These are phyloP conservation scores for Epizoanthus rinbou DNA, from an alignment of 92 coral and sea anemone species.

Conservation along the genomic window DNA sequence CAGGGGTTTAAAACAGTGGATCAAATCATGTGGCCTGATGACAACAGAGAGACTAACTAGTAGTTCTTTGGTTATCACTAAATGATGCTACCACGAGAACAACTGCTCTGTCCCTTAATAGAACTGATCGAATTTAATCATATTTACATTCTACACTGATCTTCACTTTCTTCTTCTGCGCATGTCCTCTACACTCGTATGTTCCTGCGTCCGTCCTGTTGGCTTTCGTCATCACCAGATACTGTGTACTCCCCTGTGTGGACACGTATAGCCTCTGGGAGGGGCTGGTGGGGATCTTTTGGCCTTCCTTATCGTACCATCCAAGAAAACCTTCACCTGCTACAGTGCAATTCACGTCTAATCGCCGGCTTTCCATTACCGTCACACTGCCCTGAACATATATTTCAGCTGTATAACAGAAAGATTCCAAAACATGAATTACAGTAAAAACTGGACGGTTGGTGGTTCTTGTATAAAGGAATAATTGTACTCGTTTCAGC, in stretches of 20 bases:
- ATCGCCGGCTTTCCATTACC: conserved; percentile 45
- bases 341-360: conserved; percentile 62
- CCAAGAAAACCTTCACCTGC: conserved; percentile 50
- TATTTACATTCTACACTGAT: conserved; percentile 73
- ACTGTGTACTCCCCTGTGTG: conserved; percentile 38
- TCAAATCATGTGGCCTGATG: too few species aligned
- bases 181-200: conserved; percentile 63
- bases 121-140: neutral
- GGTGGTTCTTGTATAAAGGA: neutral
- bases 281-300: conserved; percentile 33
- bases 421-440: too few species aligned
- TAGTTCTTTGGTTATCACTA: too few species aligned
- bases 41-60: too few species aligned
- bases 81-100: too few species aligned
- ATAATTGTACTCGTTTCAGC: too few species aligned
- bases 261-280: conserved; percentile 59
- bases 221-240: conserved; percentile 53
- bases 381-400: conserved; percentile 33
- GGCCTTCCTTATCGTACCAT: conserved; percentile 63
- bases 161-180: conserved; percentile 27
- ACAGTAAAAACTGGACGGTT: too few species aligned
- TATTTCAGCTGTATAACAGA: conserved; percentile 5
- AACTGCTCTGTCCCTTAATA: too few species aligned
- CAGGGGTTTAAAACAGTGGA: too few species aligned
- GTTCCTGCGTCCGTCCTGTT: conserved; percentile 61